Evolutionary conservation across 1,140 invertebrate genomes (phyloP).

Genomic region (Nasonia vitripennis): DNA sequence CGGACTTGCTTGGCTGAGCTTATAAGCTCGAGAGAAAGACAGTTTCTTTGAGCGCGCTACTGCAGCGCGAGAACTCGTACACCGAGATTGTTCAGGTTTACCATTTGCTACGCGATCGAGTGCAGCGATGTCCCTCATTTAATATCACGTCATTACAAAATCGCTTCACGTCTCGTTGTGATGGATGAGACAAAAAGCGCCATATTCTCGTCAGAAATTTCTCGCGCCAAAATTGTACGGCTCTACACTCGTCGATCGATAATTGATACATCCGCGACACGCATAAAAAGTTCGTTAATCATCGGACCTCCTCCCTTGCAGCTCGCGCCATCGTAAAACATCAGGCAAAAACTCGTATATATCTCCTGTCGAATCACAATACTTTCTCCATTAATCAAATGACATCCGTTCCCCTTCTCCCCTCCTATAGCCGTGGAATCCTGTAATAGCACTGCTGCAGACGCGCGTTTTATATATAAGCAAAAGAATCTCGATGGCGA

Average conservation of each 20-base stretch:
- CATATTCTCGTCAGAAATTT: too few relatives aligned
- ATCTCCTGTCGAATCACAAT: not conserved
- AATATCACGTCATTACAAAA: too few relatives aligned
- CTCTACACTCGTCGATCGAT: not conserved
- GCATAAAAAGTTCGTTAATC: conserved; percentile 1
- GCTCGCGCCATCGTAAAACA: not conserved
- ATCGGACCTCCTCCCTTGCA: not conserved
- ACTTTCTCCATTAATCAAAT: conserved; percentile 22
- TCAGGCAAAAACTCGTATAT: not conserved
- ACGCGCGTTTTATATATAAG: not conserved
- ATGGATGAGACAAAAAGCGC: too few relatives aligned
- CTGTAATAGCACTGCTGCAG: not conserved
- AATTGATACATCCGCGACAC: not conserved
- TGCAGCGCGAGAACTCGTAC: too few relatives aligned
- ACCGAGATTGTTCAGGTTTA: too few relatives aligned
- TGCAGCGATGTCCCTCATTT: too few relatives aligned
- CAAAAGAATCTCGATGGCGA: too few relatives aligned
- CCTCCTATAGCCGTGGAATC: not conserved
- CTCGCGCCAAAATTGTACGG: too few relatives aligned
- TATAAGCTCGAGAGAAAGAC: too few relatives aligned
- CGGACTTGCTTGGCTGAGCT: not conserved
- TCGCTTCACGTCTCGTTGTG: too few relatives aligned
- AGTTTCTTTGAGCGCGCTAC: too few relatives aligned
- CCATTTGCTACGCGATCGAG: too few relatives aligned
- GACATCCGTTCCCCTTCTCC: not conserved